Evolutionary conservation across 2,888 invertebrate species (phyloP), one percentile per base, ranked within the genome.

Genomic region (Lochmaea crataegi): DNA sequence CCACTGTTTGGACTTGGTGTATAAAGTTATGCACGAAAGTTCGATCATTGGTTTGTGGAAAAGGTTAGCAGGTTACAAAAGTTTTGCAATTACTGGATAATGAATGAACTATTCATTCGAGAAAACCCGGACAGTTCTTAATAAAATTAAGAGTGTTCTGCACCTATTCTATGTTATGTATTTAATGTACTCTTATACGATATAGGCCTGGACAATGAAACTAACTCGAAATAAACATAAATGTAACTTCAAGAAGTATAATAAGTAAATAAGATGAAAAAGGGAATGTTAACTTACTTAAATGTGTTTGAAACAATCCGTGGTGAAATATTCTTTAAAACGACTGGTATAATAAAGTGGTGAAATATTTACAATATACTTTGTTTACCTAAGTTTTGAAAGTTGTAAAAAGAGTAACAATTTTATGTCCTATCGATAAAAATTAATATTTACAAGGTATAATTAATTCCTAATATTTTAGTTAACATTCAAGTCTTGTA

Each of bases 401-500:
- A 75, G 71, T 74, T 68, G 75, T 75, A 76, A 75, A 78, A 78
- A 78, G 75, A 75, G 72, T 78, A 78, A 78, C 76, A 76, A 74
- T 75, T 74, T 68, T n/a, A 38, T 56, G 22, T 73, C 71, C 71
- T 75, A 76, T 64, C 65, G 57, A 74, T 74, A 74, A 76, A 63
- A 72, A 72, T 48, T 73, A 74, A 71, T 78, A 78, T 78, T 45
- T 78, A 78, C 78, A 78, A 68, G 26, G 69, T 63, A 56, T 56
- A 70, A 75, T 72, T 75, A 71, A 68, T 65, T 65, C 22, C 73
- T 76, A 78, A 61, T 57, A 68, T 72, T 75, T 68, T 67, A 68
- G 70, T 74, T 75, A 65, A 71, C 57, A 75, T 72, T 78, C 74
- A 76, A 78, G 78, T 78, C 78, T 78, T 78, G 76, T 75, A 73